Conservation (phyloP, 1,140 invertebrate genomes). For the Bombus balteatus region DNA sequence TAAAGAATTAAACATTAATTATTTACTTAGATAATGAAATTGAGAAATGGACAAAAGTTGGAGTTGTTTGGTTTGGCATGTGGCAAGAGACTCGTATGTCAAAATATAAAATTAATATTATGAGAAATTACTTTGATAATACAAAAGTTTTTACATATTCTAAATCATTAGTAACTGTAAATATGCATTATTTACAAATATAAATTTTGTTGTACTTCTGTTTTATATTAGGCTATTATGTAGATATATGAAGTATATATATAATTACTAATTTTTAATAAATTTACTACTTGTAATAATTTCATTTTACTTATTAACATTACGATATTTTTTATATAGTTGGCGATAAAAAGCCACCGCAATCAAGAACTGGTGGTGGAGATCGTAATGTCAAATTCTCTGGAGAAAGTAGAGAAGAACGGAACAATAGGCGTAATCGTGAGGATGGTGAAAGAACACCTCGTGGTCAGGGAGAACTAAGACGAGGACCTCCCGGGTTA, state of each 20-base stretch:
- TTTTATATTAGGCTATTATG: not conserved
- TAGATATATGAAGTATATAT: not conserved
- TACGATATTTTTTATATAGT: not conserved
- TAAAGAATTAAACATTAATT: not conserved
- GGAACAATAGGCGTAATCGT: constrained; percentile 89
- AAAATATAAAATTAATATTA: not conserved
- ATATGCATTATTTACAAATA: not conserved
- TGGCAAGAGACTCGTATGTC: too few species aligned
- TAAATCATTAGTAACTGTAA: not conserved
- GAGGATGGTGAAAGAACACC: constrained; percentile 84
- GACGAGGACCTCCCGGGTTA: constrained; percentile 78
- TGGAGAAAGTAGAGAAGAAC: constrained; percentile 87
- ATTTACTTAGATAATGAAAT: not conserved
- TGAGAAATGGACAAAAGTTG: not conserved
- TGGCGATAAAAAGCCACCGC: constrained; percentile 78
- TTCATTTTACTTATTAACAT: not conserved
- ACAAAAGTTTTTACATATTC: not conserved
- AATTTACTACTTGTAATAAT: not conserved
- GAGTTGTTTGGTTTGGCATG: not conserved
- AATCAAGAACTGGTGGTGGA: constrained; percentile 71
- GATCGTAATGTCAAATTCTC: constrained; percentile 83
- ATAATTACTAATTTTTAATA: not conserved
- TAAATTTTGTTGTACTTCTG: not conserved
- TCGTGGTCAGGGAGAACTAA: constrained; percentile 76
- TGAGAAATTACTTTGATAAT: not conserved